Percentiles rank a stretch among this genome's conserved stretches.
Evolutionary conservation across 2,113 vertebrate genomes (phyloP).

Genomic region (Indicator maculatus): DNA sequence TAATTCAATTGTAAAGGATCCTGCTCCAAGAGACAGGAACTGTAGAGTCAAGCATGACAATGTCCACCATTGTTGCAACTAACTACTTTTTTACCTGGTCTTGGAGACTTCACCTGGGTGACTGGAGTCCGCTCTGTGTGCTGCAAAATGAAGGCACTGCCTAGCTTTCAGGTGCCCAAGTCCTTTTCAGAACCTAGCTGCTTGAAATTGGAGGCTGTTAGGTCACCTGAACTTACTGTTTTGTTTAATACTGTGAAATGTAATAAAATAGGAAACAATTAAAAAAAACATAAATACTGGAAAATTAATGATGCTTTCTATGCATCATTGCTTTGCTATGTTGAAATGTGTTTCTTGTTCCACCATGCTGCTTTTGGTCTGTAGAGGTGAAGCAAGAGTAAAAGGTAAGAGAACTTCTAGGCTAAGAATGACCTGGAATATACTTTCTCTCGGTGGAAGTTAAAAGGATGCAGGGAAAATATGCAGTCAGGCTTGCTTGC

Average conservation of each 20-base stretch:
- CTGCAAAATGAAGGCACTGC: not conserved
- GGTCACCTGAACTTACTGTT: not conserved
- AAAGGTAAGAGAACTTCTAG: not conserved
- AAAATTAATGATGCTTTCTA: not conserved
- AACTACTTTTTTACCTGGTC: not conserved
- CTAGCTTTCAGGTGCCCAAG: not conserved
- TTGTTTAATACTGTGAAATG: not conserved
- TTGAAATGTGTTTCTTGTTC: not conserved
- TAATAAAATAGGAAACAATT: not conserved
- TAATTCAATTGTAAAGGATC: not conserved
- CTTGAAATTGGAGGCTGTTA: not conserved
- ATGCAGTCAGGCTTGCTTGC: not conserved
- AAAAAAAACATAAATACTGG: not conserved
- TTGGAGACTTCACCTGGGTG: not conserved
- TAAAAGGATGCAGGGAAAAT: not conserved
- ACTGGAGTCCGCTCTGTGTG: not conserved
- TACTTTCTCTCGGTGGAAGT: not conserved
- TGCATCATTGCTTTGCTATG: not conserved
- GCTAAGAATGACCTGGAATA: not conserved
- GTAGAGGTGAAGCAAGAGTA: not conserved
- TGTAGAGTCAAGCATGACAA: not conserved
- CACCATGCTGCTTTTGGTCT: not conserved
- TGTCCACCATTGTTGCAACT: not conserved
- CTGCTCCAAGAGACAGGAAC: not conserved
- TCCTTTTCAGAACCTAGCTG: not conserved